Conservation (phyloP, 2,797 vertebrate species). For the Pelodytes ibericus region DNA sequence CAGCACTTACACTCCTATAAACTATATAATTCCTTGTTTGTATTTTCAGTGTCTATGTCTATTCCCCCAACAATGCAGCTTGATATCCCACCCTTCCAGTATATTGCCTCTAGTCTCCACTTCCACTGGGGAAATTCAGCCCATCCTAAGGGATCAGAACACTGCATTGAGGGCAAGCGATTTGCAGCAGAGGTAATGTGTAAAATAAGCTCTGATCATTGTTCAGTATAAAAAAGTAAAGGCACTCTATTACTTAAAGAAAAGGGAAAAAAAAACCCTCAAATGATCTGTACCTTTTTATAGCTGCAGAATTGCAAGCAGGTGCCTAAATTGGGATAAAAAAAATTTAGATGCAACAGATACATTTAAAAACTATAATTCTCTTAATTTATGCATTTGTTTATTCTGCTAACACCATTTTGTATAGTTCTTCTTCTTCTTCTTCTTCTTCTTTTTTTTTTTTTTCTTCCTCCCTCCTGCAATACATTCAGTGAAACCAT, state of each 20-base stretch:
- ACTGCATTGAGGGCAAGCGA: conserved; percentile 81
- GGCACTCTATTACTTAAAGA: too few species aligned
- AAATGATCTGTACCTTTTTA: too few species aligned
- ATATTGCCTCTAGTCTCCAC: conserved; percentile 88
- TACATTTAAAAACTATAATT: too few species aligned
- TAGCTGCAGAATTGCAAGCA: too few species aligned
- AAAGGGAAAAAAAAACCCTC: too few species aligned
- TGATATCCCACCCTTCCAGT: conserved; percentile 78
- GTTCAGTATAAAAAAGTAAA: too few species aligned
- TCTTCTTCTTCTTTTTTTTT: too few species aligned
- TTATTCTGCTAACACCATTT: too few species aligned
- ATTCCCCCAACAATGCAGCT: conserved; percentile 82
- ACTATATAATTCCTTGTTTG: neutral
- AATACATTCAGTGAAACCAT: too few species aligned
- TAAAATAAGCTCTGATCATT: neutral
- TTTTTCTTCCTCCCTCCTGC: too few species aligned
- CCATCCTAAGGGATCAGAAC: conserved; percentile 85
- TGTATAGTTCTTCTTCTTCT: too few species aligned
- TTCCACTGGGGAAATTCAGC: conserved; percentile 89
- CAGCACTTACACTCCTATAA: neutral
- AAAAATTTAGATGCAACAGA: neutral
- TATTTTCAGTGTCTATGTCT: conserved; percentile 82
- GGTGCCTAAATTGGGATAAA: neutral
- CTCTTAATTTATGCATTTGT: too few species aligned
- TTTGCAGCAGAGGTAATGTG: conserved; percentile 88